Conservation (phyloP, 2,113 vertebrate genomes). For the Pholis gunnellus region DNA sequence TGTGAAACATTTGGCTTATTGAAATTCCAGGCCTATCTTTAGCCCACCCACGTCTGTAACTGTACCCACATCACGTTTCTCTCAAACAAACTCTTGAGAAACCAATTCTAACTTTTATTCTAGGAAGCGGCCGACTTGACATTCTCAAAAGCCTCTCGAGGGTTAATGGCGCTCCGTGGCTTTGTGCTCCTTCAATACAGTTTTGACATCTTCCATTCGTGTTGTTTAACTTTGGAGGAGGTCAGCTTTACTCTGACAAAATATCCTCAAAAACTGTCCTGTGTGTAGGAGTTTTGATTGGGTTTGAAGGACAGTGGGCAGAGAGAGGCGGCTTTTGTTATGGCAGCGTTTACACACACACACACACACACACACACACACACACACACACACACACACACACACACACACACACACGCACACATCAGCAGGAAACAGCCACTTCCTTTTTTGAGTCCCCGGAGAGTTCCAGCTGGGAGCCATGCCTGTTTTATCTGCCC, state of each 20-base stretch:
- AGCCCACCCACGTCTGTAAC: constrained; percentile 52
- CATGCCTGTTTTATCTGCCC: constrained; percentile 46
- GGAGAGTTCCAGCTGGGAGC: constrained; percentile 48
- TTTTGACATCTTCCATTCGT: constrained; percentile 8
- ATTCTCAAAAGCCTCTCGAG: background rate
- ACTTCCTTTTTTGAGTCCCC: constrained; percentile 71
- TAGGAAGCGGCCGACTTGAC: background rate
- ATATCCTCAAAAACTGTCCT: constrained; percentile 8
- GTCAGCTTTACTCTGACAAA: constrained; percentile 11
- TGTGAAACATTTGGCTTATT: constrained; percentile 35
- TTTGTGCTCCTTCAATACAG: constrained; percentile 9
- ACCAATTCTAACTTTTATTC: constrained; percentile 7
- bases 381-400: constrained; percentile 59
- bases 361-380: constrained; percentile 17
- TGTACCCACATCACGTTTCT: constrained; percentile 20
- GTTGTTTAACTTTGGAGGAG: constrained; percentile 33
- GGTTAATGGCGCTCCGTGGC: constrained; percentile 16
- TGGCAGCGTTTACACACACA: constrained; percentile 54
- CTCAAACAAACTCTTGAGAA: constrained; percentile 25
- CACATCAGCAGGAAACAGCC: constrained; percentile 83
- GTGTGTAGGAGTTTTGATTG: constrained; percentile 25
- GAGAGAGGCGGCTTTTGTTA: constrained; percentile 66
- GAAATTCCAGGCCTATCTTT: constrained; percentile 59
- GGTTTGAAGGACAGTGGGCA: constrained; percentile 56
- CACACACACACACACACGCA: constrained; percentile 63